Base-by-base conservation (phyloP, 2,888 invertebrate species). In the Cheilosia soror region DNA sequence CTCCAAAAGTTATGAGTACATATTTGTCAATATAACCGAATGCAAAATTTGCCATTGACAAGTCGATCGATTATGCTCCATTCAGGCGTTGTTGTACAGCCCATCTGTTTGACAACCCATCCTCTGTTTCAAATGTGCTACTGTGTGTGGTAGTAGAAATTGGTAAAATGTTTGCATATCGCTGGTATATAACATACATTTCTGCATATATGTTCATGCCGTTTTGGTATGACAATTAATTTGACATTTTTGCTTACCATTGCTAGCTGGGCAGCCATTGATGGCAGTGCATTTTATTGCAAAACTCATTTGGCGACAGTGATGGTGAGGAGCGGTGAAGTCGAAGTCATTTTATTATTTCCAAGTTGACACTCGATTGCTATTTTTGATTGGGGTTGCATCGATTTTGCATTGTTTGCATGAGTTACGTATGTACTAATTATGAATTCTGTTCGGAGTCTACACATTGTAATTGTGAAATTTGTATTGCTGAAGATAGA, bases 41-140 rank as follows among this genome's bases (percentile, higher is more conserved):
- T 71, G 58, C 49, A 51, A 58, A 60, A 49, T 49, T 44, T 37
- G n/a, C n/a, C 49, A 71, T 71, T 71, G 49, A 33, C 47, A 58
- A 60, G 71, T 33, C 60, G 15, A 29, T 49, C 58, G 49, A 58
- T 47, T 47, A 58, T 49, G 71, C 27, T 49, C 40, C 58, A 57
- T 49, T 49, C 55, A 40, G 55, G n/a, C 51, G 47, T 31, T 69
- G 57, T 37, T 11, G 37, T 37, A 37, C 9, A 37, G 11, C 11
- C 68, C 7, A 5, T 1, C 37, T 20, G 6, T 27, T 13, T 5
- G 25, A 57, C 15, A 44, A 25, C n/a, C 44, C 57, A 69, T 69
- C 20, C 44, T 29, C 27, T 44, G 55, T 20, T 9, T 55, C 25
- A n/a, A 51, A 44, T n/a, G n/a, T 20, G 37, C 5, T 20, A 20